Evolutionary conservation across 2,113 vertebrate species (phyloP).

Genomic region (Gasterosteus nipponicus): DNA sequence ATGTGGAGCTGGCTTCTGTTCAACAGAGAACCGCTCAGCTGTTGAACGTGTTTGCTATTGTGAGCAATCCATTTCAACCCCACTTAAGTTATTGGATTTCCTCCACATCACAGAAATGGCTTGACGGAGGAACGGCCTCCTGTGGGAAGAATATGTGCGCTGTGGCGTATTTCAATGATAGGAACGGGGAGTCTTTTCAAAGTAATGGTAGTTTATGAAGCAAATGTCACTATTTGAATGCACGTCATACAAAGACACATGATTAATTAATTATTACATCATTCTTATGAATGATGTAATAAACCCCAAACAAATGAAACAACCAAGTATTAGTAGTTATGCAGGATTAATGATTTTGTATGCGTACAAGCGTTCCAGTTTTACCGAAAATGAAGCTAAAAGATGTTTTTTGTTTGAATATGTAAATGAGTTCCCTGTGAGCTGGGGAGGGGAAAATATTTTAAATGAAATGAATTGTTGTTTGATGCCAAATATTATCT

Average conservation of each 20-base stretch:
- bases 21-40: slow-evolving; percentile 19
- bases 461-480: background rate
- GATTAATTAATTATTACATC: too few relatives aligned
- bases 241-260: background rate
- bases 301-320: background rate
- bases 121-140: background rate
- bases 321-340: background rate
- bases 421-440: background rate
- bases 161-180: background rate
- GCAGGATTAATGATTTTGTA: background rate
- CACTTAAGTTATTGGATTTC: background rate
- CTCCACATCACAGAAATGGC: background rate
- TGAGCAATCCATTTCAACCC: slow-evolving; percentile 12
- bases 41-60: slow-evolving; percentile 13
- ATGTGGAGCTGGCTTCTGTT: slow-evolving; percentile 23
- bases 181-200: background rate
- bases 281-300: background rate
- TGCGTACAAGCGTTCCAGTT: background rate
- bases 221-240: background rate
- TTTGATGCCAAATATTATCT: background rate
- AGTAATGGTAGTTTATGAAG: background rate
- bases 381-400: background rate
- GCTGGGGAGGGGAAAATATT: background rate
- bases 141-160: background rate
- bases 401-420: background rate